A percentile compares a stretch with the other conserved stretches of the same genome.
phyloP scores from a whole-genome alignment of 2,797 vertebrate genomes.

The Acipenser ruthenus region DNA sequence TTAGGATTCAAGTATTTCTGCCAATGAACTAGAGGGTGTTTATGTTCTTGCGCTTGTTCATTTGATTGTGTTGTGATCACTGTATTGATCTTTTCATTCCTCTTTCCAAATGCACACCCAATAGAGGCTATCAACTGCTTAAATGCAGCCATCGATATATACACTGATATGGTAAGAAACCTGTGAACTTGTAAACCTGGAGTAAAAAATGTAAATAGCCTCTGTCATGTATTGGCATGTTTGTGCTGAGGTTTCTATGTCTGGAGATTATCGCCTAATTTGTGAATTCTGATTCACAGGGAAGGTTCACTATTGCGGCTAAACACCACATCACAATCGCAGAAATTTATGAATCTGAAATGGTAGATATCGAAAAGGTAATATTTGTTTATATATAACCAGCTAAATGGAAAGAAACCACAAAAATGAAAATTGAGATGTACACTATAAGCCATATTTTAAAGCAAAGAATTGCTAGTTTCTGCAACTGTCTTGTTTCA shows the following conservation, averaged over 20 bases:
- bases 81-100: constrained; percentile 59
- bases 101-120: constrained; percentile 62
- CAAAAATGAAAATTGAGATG: too few relatives aligned
- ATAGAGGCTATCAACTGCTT: constrained; percentile 99
- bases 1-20: too few relatives aligned
- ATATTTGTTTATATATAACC: too few relatives aligned
- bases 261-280: constrained; percentile 6
- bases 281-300: constrained; percentile 48
- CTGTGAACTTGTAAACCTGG: not conserved
- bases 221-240: not conserved
- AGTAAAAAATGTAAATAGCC: constrained; percentile 14
- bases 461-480: too few relatives aligned
- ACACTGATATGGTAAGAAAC: constrained; percentile 98
- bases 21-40: too few relatives aligned
- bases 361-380: constrained; percentile 96
- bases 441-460: too few relatives aligned
- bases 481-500: too few relatives aligned
- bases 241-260: not conserved
- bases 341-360: constrained; percentile 90
- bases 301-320: constrained; percentile 94
- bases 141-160: constrained; percentile 98
- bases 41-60: too few relatives aligned
- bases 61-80: constrained; percentile 3
- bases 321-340: constrained; percentile 97
- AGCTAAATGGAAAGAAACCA: too few relatives aligned